Conservation (phyloP, 2,113 vertebrate genomes). For the Riparia riparia region DNA sequence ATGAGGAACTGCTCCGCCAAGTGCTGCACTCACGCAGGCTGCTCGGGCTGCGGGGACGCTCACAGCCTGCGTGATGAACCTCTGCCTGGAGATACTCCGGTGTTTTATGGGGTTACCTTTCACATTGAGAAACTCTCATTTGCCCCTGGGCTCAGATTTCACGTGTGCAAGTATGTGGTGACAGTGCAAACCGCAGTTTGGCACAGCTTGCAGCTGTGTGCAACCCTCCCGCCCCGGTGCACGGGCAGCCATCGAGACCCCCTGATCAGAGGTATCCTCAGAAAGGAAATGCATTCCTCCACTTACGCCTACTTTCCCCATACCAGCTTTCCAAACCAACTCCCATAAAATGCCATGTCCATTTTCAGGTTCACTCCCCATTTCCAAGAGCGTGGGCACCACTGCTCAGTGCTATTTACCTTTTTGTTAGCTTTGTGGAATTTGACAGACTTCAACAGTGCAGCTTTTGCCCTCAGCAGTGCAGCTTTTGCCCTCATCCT, state of each 20-base stretch:
- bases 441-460: neutral
- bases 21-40: neutral
- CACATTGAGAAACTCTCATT: neutral
- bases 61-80: neutral
- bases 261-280: neutral
- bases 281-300: neutral
- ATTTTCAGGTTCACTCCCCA: neutral
- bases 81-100: neutral
- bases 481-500: conserved; percentile 18
- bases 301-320: neutral
- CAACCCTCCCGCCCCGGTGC: rapidly evolving
- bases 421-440: conserved; percentile 6
- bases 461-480: neutral
- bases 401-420: conserved; percentile 46
- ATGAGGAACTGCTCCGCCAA: neutral
- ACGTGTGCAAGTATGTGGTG: rapidly evolving
- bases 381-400: neutral
- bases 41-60: rapidly evolving
- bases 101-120: neutral
- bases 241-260: rapidly evolving
- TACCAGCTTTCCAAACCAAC: neutral
- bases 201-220: neutral
- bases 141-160: neutral
- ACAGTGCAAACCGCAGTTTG: neutral
- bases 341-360: neutral